These are phyloP conservation scores for Rhinogobio ventralis DNA, from an alignment of 2,797 vertebrate genomes.

Conservation along the genomic window DNA sequence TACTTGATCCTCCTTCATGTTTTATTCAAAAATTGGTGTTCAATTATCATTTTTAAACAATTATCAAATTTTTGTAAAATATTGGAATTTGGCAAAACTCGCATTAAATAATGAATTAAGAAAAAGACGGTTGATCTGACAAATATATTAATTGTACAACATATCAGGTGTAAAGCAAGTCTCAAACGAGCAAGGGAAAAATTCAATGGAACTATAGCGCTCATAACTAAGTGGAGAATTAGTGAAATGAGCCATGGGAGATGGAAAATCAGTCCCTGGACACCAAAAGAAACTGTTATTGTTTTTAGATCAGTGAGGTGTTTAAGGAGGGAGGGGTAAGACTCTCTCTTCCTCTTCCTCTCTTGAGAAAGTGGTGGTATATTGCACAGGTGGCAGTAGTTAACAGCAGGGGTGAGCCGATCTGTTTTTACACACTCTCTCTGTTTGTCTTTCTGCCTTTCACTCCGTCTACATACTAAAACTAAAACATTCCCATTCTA, in stretches of 20 bases:
- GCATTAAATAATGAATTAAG: not conserved
- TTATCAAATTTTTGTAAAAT: too few species aligned
- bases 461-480: not conserved
- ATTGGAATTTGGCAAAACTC: not conserved
- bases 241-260: slow-evolving; percentile 36
- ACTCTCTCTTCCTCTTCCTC: slow-evolving; percentile 1
- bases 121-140: not conserved
- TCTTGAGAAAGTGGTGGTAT: slow-evolving; percentile 27
- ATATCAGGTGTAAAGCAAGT: not conserved
- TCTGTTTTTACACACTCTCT: slow-evolving; percentile 35
- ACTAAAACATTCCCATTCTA: not conserved
- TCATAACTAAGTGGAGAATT: slow-evolving; percentile 5
- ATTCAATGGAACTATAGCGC: slow-evolving; percentile 39
- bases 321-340: slow-evolving; percentile 37
- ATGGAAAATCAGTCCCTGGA: slow-evolving; percentile 50
- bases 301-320: slow-evolving; percentile 55
- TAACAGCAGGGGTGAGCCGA: slow-evolving; percentile 53
- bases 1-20: not conserved
- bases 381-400: slow-evolving; percentile 59
- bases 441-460: slow-evolving; percentile 34
- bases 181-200: not conserved
- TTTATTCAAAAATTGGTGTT: not conserved
- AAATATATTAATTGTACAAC: not conserved
- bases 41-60: too few species aligned
- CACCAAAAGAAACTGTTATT: slow-evolving; percentile 45